These are phyloP conservation scores for Xanthorhoe spadicearia DNA, from an alignment of 2,888 invertebrate species.

Conservation along the genomic window DNA sequence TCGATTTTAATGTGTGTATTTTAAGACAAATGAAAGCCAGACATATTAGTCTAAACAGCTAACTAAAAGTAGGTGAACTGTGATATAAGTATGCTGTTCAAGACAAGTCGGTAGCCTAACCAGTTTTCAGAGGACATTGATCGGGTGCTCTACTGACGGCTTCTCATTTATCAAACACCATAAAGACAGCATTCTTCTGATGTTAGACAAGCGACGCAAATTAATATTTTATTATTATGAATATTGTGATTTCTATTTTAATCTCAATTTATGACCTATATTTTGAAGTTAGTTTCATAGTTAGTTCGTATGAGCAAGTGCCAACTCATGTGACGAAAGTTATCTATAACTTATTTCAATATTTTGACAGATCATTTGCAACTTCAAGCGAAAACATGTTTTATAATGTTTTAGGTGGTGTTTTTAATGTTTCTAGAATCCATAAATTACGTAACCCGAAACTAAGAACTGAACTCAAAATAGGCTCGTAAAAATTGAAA, in stretches of 20 bases:
- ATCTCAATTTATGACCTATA: too few relatives aligned
- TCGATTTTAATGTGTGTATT: neutral
- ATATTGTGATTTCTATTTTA: too few relatives aligned
- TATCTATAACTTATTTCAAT: too few relatives aligned
- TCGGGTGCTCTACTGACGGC: conserved; percentile 15
- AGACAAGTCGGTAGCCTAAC: conserved; percentile 1
- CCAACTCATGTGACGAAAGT: too few relatives aligned
- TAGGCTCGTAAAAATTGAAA: neutral
- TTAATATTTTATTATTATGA: too few relatives aligned
- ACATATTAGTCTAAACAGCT: neutral
- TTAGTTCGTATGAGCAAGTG: too few relatives aligned
- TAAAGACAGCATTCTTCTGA: too few relatives aligned
- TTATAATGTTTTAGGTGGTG: neutral
- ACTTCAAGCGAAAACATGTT: neutral
- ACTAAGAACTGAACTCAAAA: neutral
- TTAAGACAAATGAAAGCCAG: neutral
- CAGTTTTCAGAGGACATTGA: conserved; percentile 21
- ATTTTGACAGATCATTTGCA: too few relatives aligned
- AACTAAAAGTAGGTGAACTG: neutral
- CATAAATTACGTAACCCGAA: neutral
- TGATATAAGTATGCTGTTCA: neutral
- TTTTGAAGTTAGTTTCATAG: too few relatives aligned
- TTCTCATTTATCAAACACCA: conserved; percentile 3
- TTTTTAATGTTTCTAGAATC: neutral
- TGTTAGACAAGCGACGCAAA: neutral